Evolutionary conservation across 2,888 invertebrate species (phyloP), one percentile per base, ranked within the genome.

Genomic region (Monopis laevigella): DNA sequence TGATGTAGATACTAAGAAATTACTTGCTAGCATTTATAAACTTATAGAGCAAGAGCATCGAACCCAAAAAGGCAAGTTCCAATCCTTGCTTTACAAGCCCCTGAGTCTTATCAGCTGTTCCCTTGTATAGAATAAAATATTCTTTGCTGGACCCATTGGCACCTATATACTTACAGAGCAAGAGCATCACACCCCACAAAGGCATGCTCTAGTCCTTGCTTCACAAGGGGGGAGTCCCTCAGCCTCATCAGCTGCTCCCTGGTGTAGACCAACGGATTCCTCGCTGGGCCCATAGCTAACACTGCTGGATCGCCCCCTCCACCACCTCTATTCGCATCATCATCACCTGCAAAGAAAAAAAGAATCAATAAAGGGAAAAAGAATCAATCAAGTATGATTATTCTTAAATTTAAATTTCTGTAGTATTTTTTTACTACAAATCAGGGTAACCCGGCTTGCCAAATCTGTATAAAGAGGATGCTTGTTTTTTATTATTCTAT

Each of bases 101-200:
- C 89, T 85, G 50, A 93, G 82, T 30, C 86, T 83, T 68, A 92
- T 72, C 50, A 95, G 82, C n/a, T n/a, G n/a, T n/a, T n/a, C n/a
- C n/a, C n/a, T n/a, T n/a, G n/a, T n/a, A n/a, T n/a, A n/a, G n/a
- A n/a, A n/a, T n/a, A n/a, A n/a, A n/a, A n/a, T n/a, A n/a, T n/a
- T n/a, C n/a, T n/a, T n/a, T n/a, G n/a, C n/a, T 41, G 80, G 74
- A 3, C 83, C 82, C 52, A 83, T 64, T n/a, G n/a, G n/a, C n/a
- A 34, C 34, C 14, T 6, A 16, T 13, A 26, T 19, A 43, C 45
- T 39, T 83, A 83, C 56, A 82, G 82, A 57, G 74, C 81, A 40
- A 75, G 74, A 49, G 70, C 64, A 53, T 84, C 80, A 48, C 85
- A 83, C 47, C 87, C 66, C 19, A 11, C 16, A 18, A 78, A 73